These are phyloP conservation scores for Pheosia gnoma DNA, from an alignment of 2,888 invertebrate species.

Conservation along the genomic window DNA sequence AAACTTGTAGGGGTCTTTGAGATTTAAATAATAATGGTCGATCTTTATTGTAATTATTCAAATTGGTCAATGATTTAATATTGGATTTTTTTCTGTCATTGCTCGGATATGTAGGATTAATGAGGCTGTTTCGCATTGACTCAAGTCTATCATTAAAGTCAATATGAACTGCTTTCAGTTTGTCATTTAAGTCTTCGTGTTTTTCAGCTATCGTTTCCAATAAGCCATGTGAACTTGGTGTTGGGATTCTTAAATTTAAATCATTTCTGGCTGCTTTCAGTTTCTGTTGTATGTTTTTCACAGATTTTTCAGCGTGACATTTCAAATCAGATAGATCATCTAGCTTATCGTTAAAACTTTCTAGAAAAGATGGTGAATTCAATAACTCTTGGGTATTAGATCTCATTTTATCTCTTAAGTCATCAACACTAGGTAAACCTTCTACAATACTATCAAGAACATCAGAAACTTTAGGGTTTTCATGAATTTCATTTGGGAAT, in stretches of 20 bases:
- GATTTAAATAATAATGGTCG: slow-evolving; percentile 11
- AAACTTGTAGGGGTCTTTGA: background rate
- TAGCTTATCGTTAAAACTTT: slow-evolving; percentile 31
- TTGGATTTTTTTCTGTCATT: slow-evolving; percentile 12
- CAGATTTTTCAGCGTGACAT: slow-evolving; percentile 51
- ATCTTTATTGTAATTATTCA: slow-evolving; percentile 9
- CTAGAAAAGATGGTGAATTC: slow-evolving; percentile 32
- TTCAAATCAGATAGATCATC: slow-evolving; percentile 45
- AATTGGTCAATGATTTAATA: slow-evolving; percentile 12
- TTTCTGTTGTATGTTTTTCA: slow-evolving; percentile 53
- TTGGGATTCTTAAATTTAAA: slow-evolving; percentile 30
- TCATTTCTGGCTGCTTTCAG: slow-evolving; percentile 38
- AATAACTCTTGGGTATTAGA: slow-evolving; percentile 33
- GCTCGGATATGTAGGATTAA: slow-evolving; percentile 39
- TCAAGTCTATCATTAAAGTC: slow-evolving; percentile 66
- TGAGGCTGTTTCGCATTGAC: slow-evolving; percentile 54
- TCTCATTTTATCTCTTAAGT: slow-evolving; percentile 25
- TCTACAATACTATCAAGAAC: slow-evolving; percentile 28
- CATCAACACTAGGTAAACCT: slow-evolving; percentile 42
- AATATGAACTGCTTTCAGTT: slow-evolving; percentile 59
- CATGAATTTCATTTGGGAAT: background rate
- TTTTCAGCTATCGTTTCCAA: slow-evolving; percentile 51
- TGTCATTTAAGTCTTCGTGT: slow-evolving; percentile 63
- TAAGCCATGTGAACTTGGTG: slow-evolving; percentile 51
- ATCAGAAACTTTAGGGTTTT: slow-evolving; percentile 19